These are phyloP conservation scores for Tylochromis polylepis DNA, from an alignment of 2,113 vertebrate genomes.

Conservation along the genomic window DNA sequence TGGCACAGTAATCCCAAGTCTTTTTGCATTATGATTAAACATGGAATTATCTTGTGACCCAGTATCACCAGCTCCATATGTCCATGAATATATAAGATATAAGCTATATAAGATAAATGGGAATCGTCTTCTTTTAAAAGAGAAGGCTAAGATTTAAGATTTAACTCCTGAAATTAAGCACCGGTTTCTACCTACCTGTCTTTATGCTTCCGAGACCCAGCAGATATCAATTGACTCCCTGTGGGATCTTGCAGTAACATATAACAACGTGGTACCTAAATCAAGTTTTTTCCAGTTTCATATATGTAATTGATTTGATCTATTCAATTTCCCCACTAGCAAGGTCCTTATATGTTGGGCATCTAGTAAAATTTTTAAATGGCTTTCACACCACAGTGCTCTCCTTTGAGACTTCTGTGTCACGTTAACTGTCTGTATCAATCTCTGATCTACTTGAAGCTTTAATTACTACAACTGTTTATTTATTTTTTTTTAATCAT, in stretches of 20 bases:
- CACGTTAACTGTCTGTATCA: background rate
- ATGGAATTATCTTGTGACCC: background rate
- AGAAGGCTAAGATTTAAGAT: background rate
- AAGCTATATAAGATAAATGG: background rate
- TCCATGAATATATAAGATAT: too few species aligned
- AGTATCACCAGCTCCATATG: background rate
- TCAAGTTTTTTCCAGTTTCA: background rate
- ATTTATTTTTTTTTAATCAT: background rate
- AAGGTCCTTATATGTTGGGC: background rate
- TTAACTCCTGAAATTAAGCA: background rate
- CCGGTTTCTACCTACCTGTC: background rate
- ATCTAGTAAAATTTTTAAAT: background rate
- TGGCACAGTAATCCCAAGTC: background rate
- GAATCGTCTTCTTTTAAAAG: background rate
- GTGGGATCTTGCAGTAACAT: background rate
- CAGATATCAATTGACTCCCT: background rate
- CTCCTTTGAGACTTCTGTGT: background rate
- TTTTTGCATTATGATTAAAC: background rate
- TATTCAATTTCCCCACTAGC: background rate
- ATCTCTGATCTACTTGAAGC: background rate
- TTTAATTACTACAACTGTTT: background rate
- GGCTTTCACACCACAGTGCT: background rate
- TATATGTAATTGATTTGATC: background rate
- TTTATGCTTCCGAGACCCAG: background rate
- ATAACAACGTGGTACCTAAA: background rate